Base-by-base conservation (phyloP, 2,888 invertebrate species). In the Uloborus plumipes region DNA sequence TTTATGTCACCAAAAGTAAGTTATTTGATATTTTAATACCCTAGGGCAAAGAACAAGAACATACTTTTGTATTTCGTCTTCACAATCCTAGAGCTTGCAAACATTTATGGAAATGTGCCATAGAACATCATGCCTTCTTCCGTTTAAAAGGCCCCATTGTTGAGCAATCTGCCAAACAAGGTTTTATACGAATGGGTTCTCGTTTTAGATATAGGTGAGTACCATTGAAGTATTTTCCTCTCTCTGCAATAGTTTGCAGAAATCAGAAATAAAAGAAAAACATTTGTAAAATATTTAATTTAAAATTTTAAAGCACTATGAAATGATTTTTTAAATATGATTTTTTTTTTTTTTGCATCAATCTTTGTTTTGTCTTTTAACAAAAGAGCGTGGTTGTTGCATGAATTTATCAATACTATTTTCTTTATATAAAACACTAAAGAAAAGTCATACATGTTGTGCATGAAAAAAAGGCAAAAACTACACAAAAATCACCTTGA, bases 61-160 rank as follows among this genome's bases (percentile, higher is more conserved):
- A 99, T 90, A 98, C 98, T 0, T 99, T 99, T 89, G 98, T 99
- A 9, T 99, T 99, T 90, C 91, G 93, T 76, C 91, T 99, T 86
- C 94, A 95, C 86, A 99, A 98, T 89, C 97, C 98, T 89, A 98
- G 98, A 89, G 98, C 99, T 2, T 98, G 98, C 89, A 99, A 99
- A 89, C 99, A 99, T 90, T 91, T 99, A 86, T 99, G 99, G 99
- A 99, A 99, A 90, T 99, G 99, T 91, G 99, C 99, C 47, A 96
- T 99, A 0, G 99, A 99, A 90, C 98, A 99, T 91, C 99, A 99
- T 91, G 96, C 98, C 0, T 99, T 99, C 91, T 99, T 99, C 92
- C 93, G 99, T 85, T 91, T 99, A 73, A 93, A 95, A 85, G 84
- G 86, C 11, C 86, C 86, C 11, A 50, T 59, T 20, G 96, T 96